phyloP scores from a whole-genome alignment of 2,113 vertebrate genomes.

The Saimiri boliviensis region DNA sequence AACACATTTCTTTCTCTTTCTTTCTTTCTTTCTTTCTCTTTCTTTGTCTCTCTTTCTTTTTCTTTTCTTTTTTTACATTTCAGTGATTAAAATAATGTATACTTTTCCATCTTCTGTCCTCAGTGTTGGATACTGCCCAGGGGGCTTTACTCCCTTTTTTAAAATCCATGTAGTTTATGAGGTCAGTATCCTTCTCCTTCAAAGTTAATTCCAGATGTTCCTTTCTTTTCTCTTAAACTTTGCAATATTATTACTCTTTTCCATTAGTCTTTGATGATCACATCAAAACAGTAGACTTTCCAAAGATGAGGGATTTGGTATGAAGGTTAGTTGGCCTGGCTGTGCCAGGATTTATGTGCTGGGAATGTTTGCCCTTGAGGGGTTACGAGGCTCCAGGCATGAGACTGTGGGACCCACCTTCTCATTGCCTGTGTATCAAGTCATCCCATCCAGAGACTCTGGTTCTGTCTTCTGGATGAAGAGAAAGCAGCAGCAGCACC shows the following conservation, averaged over 20 bases:
- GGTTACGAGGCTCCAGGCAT: background rate
- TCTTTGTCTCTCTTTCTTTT: background rate
- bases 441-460: background rate
- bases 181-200: conserved; percentile 34
- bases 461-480: background rate
- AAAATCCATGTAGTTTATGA: background rate
- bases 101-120: background rate
- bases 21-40: background rate
- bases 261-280: conserved; percentile 58
- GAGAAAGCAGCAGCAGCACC: background rate
- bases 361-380: conserved; percentile 24
- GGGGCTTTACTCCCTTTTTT: background rate
- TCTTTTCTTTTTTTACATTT: background rate
- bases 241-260: conserved; percentile 63
- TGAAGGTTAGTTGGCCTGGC: background rate
- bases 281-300: conserved; percentile 47
- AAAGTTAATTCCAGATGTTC: conserved; percentile 63
- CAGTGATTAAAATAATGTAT: background rate
- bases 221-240: conserved; percentile 53
- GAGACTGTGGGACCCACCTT: background rate
- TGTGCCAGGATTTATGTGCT: background rate
- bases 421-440: background rate
- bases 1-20: background rate
- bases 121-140: background rate
- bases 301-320: conserved; percentile 32